Base-by-base conservation (phyloP, 2,888 invertebrate species). In the Zygogramma bicolorata region DNA sequence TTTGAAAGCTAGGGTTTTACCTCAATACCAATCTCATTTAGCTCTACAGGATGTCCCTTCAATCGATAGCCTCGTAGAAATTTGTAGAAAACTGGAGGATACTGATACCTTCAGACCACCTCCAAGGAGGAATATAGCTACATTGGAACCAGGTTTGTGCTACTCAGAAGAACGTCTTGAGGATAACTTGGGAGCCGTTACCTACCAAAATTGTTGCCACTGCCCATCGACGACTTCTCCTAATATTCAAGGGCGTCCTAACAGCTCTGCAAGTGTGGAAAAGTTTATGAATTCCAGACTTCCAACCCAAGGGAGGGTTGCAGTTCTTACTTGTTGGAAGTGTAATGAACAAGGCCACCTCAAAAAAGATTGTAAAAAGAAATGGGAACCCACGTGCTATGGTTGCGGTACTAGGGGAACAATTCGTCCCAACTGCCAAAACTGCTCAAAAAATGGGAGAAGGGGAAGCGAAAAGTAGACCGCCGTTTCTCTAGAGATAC, bases 71-170 rank as follows among this genome's bases (percentile, higher is more conserved):
- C 27, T 70, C 2, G 27, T 27, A 15, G 70, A 63, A 38, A 15
- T 53, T 8, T 70, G 70, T 57, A 25, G 62, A 25, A 29, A 38
- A 3, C 18, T 70, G 6, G 65, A 70, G 40, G 70, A 70, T 10
- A 29, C 70, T 0, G 63, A 62, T 1, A 57, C 13, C n/a, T 59
- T 58, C 29, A 40, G 27, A 38, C 67, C 59, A 3, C 59, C 42
- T 29, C 27, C 67, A 13, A 40, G 38, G 20, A 27, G 29, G 13
- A 25, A 22, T 40, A 59, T 67, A 22, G 15, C 67, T 25, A 67
- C 38, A 8, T 22, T 67, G 22, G 59, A 59, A 40, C 59, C 67
- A 10, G 38, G 59, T 34, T 18, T 60, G 13, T 42, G n/a, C 15
- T 68, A 34, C 13, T 7, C 8, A 31, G n/a, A n/a, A n/a, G n/a